phyloP scores from a whole-genome alignment of 2,888 invertebrate genomes.

The Leptinotarsa haldemani region DNA sequence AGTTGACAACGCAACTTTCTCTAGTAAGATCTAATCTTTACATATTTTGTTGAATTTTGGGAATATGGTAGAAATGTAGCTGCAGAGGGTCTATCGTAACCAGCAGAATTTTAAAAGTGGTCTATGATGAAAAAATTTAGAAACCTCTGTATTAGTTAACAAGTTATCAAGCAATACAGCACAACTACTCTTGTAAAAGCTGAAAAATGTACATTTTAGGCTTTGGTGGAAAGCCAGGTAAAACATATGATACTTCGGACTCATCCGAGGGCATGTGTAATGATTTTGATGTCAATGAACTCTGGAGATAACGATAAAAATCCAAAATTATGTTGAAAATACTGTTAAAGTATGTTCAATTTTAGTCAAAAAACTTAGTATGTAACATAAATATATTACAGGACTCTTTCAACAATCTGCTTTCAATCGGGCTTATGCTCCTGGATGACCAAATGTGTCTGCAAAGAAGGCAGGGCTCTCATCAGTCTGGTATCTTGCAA shows the following conservation, averaged over 20 bases:
- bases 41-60: too few relatives aligned
- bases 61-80: too few relatives aligned
- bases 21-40: too few relatives aligned
- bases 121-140: too few relatives aligned
- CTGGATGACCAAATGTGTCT: background rate
- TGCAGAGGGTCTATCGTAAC: too few relatives aligned
- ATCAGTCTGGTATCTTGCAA: background rate
- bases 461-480: background rate
- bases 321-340: slow-evolving; percentile 1
- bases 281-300: background rate
- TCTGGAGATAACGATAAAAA: background rate
- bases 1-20: too few relatives aligned
- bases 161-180: background rate
- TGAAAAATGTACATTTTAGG: background rate
- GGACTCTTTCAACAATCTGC: background rate
- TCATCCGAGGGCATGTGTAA: background rate
- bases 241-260: background rate
- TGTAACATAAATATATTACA: background rate
- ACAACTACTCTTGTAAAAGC: background rate
- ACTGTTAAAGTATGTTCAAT: background rate
- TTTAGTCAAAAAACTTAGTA: background rate
- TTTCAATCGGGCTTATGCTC: background rate
- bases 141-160: background rate
- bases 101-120: too few relatives aligned
- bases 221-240: background rate